Evolutionary conservation across 2,113 vertebrate genomes (phyloP).

Genomic region (Australoheros scitulus): DNA sequence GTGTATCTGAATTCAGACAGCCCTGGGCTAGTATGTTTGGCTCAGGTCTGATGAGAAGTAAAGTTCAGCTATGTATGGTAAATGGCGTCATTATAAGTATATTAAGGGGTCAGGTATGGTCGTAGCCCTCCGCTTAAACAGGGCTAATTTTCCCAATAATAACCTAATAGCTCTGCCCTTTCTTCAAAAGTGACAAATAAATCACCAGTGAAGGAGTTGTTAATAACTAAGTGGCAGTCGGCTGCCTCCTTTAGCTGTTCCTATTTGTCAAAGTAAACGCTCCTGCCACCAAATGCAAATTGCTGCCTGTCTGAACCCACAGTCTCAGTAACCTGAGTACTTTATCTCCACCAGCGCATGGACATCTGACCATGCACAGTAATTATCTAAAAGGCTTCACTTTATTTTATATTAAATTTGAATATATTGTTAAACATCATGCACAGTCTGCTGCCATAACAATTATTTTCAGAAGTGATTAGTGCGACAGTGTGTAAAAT

Average conservation of each 20-base stretch:
- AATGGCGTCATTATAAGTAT: conserved; percentile 99
- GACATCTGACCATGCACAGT: conserved; percentile 27
- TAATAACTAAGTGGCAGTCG: conserved; percentile 98
- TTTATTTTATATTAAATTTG: conserved; percentile 12
- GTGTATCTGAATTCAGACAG: conserved; percentile 26
- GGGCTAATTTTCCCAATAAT: conserved; percentile 97
- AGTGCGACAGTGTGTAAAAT: neutral
- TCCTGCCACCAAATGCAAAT: conserved; percentile 90
- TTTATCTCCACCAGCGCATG: conserved; percentile 61
- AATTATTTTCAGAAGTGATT: neutral
- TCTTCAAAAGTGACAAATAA: conserved; percentile 90
- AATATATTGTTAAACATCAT: neutral
- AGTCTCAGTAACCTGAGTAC: conserved; percentile 37
- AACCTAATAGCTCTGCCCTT: conserved; percentile 94
- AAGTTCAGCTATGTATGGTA: conserved; percentile 90
- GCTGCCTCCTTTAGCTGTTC: conserved; percentile 89
- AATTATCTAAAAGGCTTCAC: conserved; percentile 7
- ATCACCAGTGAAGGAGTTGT: conserved; percentile 97
- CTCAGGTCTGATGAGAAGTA: conserved; percentile 72
- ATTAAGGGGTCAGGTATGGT: conserved; percentile 97
- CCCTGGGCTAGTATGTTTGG: conserved; percentile 55
- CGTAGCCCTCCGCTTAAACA: conserved; percentile 92
- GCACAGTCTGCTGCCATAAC: neutral
- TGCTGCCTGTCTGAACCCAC: conserved; percentile 61
- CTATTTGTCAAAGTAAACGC: conserved; percentile 98